Evolutionary conservation across 2,113 vertebrate species (phyloP).

Genomic region (Epinephelus cyanopodus): DNA sequence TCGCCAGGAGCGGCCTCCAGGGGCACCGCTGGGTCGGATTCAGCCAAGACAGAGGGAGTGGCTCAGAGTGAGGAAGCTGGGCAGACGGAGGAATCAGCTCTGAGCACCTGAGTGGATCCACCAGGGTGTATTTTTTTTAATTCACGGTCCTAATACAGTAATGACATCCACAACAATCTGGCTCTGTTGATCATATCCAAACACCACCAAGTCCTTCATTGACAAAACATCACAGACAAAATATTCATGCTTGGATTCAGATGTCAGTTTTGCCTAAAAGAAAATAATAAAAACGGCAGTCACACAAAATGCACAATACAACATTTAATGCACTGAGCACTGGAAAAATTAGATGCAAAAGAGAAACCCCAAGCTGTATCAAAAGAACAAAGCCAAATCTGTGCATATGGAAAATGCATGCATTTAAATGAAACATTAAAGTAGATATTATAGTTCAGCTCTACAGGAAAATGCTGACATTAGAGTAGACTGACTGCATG

Average conservation of each 20-base stretch:
- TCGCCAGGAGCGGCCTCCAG: constrained; percentile 59
- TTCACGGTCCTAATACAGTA: constrained; percentile 19
- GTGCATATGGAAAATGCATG: constrained; percentile 74
- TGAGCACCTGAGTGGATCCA: constrained; percentile 62
- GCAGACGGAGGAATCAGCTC: constrained; percentile 49
- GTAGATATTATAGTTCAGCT: constrained; percentile 49
- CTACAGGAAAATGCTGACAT: constrained; percentile 37
- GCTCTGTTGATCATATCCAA: constrained; percentile 19
- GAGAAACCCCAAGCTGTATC: constrained; percentile 7
- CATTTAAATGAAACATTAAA: constrained; percentile 67
- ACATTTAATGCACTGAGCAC: constrained; percentile 26
- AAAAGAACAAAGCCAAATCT: constrained; percentile 53
- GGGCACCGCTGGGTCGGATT: constrained; percentile 46
- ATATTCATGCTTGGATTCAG: constrained; percentile 25
- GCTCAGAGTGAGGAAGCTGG: constrained; percentile 51
- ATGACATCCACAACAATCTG: constrained; percentile 32
- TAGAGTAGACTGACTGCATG: constrained; percentile 72
- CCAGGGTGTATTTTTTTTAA: background rate
- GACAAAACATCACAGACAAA: constrained; percentile 24
- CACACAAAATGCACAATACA: constrained; percentile 48
- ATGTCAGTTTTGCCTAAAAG: constrained; percentile 32
- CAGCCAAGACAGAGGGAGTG: constrained; percentile 37
- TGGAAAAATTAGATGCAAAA: constrained; percentile 36
- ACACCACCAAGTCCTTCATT: constrained; percentile 26
- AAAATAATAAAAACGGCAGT: constrained; percentile 12